Conservation (phyloP, 2,888 invertebrate genomes). For the Dinocampus coccinellae region DNA sequence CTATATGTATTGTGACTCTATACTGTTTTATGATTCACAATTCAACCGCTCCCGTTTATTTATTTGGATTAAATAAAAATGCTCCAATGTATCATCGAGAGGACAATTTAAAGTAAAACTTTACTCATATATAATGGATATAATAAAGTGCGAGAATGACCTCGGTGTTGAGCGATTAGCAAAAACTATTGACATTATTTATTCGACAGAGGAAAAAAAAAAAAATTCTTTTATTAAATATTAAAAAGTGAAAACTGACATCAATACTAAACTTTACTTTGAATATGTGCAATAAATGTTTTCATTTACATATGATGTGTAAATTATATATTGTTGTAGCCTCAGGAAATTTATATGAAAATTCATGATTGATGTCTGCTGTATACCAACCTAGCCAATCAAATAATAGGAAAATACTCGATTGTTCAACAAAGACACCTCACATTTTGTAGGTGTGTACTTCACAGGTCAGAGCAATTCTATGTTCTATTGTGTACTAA, state of each 20-base stretch:
- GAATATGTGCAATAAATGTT: neutral
- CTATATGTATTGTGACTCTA: slow-evolving; percentile 25
- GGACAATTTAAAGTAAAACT: neutral
- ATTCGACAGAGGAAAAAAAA: neutral
- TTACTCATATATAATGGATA: neutral
- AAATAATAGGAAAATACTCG: neutral
- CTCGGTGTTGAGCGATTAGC: neutral
- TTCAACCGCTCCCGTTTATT: slow-evolving; percentile 17
- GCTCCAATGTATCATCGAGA: neutral
- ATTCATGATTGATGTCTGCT: neutral
- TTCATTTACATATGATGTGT: neutral
- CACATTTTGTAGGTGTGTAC: neutral
- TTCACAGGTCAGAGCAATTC: neutral
- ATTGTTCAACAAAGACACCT: neutral
- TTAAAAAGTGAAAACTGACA: neutral
- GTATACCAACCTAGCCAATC: no score
- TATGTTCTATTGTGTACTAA: neutral
- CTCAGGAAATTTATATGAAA: neutral
- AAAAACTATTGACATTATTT: neutral
- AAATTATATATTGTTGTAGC: neutral
- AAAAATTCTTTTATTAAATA: neutral
- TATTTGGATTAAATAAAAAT: neutral
- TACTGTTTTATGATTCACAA: slow-evolving; percentile 33
- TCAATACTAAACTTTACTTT: neutral
- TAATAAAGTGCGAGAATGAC: neutral